Base-by-base conservation (phyloP, 1,140 invertebrate genomes). In the Schlechtendalia chinensis region DNA sequence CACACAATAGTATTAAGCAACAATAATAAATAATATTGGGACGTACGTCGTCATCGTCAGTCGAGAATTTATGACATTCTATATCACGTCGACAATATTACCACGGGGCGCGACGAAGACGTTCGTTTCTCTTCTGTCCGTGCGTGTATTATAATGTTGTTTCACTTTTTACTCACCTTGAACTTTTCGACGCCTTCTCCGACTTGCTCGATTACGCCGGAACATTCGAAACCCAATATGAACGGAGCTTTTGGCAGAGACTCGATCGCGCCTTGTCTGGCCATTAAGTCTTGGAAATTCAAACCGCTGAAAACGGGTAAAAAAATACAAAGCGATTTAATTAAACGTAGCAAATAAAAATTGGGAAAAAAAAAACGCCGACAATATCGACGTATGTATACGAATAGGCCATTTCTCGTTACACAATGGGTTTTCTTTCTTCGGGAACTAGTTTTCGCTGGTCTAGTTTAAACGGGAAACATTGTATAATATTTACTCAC, bases 201-300 rank as follows among this genome's bases (percentile, higher is more conserved):
- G 81, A 95, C 87, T 84, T 90, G 90, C 84, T 94, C 93, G 47
- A 96, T 90, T 83, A 93, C 91, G 71, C 95, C 95, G 74, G 94
- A 91, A 85, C 93, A 94, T 85, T 96, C 94, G 83, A 94, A 94
- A 59, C 95, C 94, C 84, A 95, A 89, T 84, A 94, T 93, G 86
- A 95, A 91, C 1, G 94, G 94, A 17, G 92, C 92, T 87, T 95
- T 95, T 10, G 93, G 93, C 6, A 91, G 89, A 16, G 92, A 92
- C 85, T 95, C 93, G 82, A 95, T 91, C 32, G 91, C 90, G 1
- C 94, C 94, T 86, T 95, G 92, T 67, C 94, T 89, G 32, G 92
- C 90, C 90, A 96, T 94, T 86, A 96, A 85, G 85, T 96, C 94
- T 87, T 93, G 92, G 88, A 93, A 93, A 85, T 91, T 93, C 71